Percentiles rank a stretch among this genome's conserved stretches.
phyloP scores from a whole-genome alignment of 2,113 vertebrate species.

The Petrocephalus zakoni region DNA sequence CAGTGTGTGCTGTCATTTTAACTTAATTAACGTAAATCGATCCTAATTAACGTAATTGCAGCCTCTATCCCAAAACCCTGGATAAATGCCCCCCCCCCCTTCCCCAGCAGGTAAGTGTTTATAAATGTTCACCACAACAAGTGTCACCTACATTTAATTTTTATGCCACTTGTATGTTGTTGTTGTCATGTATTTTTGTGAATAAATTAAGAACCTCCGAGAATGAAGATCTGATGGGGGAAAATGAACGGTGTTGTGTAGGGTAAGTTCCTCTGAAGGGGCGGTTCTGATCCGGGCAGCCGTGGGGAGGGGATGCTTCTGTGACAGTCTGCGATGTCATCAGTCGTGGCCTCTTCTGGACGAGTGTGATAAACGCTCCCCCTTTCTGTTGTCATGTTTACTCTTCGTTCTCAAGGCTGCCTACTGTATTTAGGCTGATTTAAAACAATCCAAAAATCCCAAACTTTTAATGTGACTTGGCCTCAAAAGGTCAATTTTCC shows the following conservation, averaged over 20 bases:
- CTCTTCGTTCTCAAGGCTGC: not conserved
- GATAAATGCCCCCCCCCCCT: not conserved
- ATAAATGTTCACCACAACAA: not conserved
- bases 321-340: not conserved
- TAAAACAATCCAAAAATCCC: not conserved
- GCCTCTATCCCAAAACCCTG: not conserved
- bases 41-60: not conserved
- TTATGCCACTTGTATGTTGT: not conserved
- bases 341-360: not conserved
- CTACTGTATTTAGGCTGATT: not conserved
- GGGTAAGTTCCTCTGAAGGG: not conserved
- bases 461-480: not conserved
- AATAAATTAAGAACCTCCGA: not conserved
- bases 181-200: not conserved
- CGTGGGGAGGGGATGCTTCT: not conserved
- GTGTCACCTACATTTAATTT: not conserved
- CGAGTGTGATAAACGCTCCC: not conserved
- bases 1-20: not conserved
- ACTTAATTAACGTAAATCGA: no score
- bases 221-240: not conserved
- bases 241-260: not conserved
- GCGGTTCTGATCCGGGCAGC: not conserved
- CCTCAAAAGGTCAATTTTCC: not conserved
- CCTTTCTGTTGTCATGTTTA: not conserved
- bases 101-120: not conserved